Evolutionary conservation across 2,797 vertebrate genomes (phyloP).

Genomic region (Diceros bicornis): DNA sequence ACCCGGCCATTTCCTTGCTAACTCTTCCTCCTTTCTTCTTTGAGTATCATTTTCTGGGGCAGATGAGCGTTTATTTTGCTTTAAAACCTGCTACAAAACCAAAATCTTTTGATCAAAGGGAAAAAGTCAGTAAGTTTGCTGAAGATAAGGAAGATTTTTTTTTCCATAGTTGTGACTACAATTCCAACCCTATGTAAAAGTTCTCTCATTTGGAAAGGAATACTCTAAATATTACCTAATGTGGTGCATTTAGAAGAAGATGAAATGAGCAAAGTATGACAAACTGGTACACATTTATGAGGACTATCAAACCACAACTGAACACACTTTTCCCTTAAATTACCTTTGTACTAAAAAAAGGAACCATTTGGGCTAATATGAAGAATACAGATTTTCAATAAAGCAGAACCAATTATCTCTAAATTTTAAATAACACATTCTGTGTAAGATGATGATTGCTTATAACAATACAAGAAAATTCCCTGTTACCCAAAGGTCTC

Average conservation of each 20-base stretch:
- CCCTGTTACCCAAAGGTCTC: not conserved
- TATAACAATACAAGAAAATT: slow-evolving; percentile 46
- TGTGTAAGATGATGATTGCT: slow-evolving; percentile 13
- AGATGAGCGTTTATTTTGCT: slow-evolving; percentile 10
- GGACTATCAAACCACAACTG: not conserved
- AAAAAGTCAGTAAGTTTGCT: not conserved
- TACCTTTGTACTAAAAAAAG: slow-evolving; percentile 59
- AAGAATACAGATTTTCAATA: slow-evolving; percentile 76
- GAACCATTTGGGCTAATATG: slow-evolving; percentile 62
- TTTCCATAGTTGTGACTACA: not conserved
- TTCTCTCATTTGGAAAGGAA: slow-evolving; percentile 48
- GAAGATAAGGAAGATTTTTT: slow-evolving; percentile 53
- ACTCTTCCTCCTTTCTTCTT: not conserved
- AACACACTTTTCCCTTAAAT: slow-evolving; percentile 53
- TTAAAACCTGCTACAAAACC: slow-evolving; percentile 60
- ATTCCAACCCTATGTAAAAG: not conserved
- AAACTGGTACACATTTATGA: slow-evolving; percentile 40
- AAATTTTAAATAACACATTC: slow-evolving; percentile 67
- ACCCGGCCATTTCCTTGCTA: not conserved
- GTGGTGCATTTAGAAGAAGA: slow-evolving; percentile 15
- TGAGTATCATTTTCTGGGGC: not conserved
- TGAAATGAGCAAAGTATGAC: not conserved
- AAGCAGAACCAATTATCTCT: slow-evolving; percentile 61
- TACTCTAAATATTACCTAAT: slow-evolving; percentile 38
- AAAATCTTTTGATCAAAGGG: slow-evolving; percentile 47